Evolutionary conservation across 2,113 vertebrate species (phyloP).

Genomic region (Romanogobio albipinnatus): DNA sequence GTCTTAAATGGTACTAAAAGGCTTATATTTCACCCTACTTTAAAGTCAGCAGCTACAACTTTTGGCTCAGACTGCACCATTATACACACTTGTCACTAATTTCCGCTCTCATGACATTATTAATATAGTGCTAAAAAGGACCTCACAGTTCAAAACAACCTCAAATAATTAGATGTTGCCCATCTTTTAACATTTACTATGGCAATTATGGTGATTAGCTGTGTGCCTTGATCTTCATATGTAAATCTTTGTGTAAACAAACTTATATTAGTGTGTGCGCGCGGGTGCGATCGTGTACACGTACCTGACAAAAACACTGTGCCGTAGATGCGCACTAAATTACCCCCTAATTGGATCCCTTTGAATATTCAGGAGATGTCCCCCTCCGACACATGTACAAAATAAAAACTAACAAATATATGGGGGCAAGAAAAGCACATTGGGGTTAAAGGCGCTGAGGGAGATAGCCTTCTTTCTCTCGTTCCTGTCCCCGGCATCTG

Average conservation of each 20-base stretch:
- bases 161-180: conserved; percentile 49
- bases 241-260: conserved; percentile 57
- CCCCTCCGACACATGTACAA: conserved; percentile 54
- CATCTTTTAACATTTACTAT: conserved; percentile 53
- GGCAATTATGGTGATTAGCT: conserved; percentile 52
- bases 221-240: conserved; percentile 56
- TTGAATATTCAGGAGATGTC: conserved; percentile 62
- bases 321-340: conserved; percentile 39
- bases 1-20: not conserved
- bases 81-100: not conserved
- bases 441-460: conserved; percentile 38
- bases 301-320: conserved; percentile 42
- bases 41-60: not conserved
- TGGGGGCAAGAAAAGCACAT: conserved; percentile 42
- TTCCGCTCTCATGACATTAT: conserved; percentile 9
- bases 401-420: conserved; percentile 51
- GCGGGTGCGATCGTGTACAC: not conserved
- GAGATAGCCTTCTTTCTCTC: conserved; percentile 20
- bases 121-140: conserved; percentile 28
- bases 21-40: too few species aligned
- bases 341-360: conserved; percentile 59
- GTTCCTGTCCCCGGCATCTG: conserved; percentile 50
- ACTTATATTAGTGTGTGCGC: conserved; percentile 34
- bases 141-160: conserved; percentile 32
- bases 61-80: not conserved